Evolutionary conservation across 1,140 invertebrate species (phyloP).

Genomic region (Polypedilum vanderplanki): DNA sequence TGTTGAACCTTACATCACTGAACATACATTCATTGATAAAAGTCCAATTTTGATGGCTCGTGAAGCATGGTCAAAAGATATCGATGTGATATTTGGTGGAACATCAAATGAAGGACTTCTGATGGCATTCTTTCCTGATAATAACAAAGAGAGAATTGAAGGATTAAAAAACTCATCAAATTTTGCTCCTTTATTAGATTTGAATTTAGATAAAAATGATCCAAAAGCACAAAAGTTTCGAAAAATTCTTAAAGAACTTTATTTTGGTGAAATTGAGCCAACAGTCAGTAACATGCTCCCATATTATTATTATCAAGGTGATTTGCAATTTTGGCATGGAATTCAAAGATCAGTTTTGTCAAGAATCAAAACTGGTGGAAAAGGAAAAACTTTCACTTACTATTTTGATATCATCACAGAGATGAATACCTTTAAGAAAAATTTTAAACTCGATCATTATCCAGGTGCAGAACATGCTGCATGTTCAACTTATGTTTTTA

Average conservation of each 20-base stretch:
- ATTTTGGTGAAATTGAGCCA: background rate
- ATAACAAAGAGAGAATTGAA: background rate
- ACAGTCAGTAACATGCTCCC: background rate
- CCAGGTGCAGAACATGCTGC: constrained; percentile 54
- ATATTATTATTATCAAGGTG: constrained; percentile 26
- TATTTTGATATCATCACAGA: constrained; percentile 43
- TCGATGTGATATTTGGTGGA: constrained; percentile 46
- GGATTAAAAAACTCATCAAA: constrained; percentile 35
- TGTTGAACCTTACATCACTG: constrained; percentile 38
- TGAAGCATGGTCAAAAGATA: constrained; percentile 39
- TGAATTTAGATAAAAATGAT: background rate
- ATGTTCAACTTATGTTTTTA: constrained; percentile 57
- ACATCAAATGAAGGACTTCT: constrained; percentile 41
- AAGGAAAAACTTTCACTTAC: constrained; percentile 45
- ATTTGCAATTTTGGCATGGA: constrained; percentile 43
- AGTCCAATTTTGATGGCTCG: constrained; percentile 35
- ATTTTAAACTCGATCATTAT: constrained; percentile 32
- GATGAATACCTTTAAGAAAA: constrained; percentile 32
- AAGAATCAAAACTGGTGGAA: constrained; percentile 35
- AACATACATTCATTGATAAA: constrained; percentile 35
- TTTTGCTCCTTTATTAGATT: constrained; percentile 35
- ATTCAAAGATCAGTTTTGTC: constrained; percentile 41
- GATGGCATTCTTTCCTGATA: background rate
- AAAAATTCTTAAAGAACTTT: constrained; percentile 34
- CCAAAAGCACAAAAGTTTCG: constrained; percentile 24